These are phyloP conservation scores for Drosophila virilis DNA, from an alignment of 1,140 invertebrate genomes.

Conservation along the genomic window DNA sequence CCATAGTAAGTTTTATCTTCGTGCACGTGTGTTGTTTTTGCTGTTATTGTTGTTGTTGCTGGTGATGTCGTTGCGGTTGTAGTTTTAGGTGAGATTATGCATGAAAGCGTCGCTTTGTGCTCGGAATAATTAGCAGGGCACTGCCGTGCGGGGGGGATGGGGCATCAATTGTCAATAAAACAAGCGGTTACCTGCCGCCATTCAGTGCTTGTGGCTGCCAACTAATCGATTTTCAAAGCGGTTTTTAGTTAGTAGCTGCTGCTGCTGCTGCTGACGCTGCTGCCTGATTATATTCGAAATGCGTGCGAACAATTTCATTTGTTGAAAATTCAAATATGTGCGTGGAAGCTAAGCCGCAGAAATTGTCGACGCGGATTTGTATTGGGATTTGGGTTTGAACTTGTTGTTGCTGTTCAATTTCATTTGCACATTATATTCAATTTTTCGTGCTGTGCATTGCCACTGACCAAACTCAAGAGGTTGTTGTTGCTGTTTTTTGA, in stretches of 20 bases:
- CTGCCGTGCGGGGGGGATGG: not conserved
- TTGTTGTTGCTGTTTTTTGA: conserved; percentile 56
- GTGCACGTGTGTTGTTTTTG: conserved; percentile 38
- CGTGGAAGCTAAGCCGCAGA: conserved; percentile 51
- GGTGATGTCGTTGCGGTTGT: conserved; percentile 16
- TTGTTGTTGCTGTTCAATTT: conserved; percentile 59
- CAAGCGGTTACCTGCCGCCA: conserved; percentile 18
- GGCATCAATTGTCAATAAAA: conserved; percentile 56
- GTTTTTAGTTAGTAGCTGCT: conserved; percentile 63
- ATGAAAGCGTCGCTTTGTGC: conserved; percentile 75
- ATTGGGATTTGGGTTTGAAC: conserved; percentile 22
- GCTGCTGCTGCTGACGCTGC: conserved; percentile 24
- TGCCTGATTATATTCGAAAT: conserved; percentile 72
- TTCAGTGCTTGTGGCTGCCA: conserved; percentile 38
- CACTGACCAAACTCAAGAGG: conserved; percentile 5
- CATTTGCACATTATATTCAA: conserved; percentile 78
- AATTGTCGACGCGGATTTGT: conserved; percentile 50
- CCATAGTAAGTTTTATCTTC: conserved; percentile 32
- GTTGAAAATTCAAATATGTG: conserved; percentile 68
- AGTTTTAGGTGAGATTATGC: conserved; percentile 66
- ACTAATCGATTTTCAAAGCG: conserved; percentile 73
- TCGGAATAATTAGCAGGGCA: conserved; percentile 63
- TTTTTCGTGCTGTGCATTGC: conserved; percentile 62
- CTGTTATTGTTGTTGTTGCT: conserved; percentile 23
- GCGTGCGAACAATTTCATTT: conserved; percentile 74